Base-by-base conservation (phyloP, 2,113 vertebrate species). In the Hypomesus transpacificus region DNA sequence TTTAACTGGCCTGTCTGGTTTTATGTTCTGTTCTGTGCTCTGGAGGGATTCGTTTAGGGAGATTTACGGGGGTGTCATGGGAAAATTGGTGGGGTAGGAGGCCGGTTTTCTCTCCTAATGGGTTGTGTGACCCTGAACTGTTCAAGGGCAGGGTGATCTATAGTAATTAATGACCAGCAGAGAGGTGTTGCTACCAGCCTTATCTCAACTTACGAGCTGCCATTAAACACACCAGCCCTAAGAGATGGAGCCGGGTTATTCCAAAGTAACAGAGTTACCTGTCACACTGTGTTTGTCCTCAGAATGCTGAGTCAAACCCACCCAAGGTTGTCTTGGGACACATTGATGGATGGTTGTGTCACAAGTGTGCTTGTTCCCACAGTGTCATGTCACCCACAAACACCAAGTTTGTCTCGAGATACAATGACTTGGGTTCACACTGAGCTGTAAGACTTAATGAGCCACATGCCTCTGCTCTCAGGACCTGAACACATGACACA, bases 1-100 rank as follows among this genome's bases (percentile, higher is more conserved):
- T 74, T 63, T 52, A 68, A 72, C 63, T 62, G 3, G 59, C 52
- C 63, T 8, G 50, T 66, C 52, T 53, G 67, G 39, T 68, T 84
- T 64, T 57, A 22, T 57, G 67, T 69, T 79, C 69, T 39, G 52
- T 74, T 28, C 66, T 50, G 64, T 77, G 64, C 65, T 59, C 76
- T 78, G 34, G 46, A 39, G 34, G 56, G 62, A 80, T 85, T 78
- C 54, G 69, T 22, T 77, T 51, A 22, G 14, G 65, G 8, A 79
- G 84, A 87, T 84, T 88, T 82, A 86, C 83, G 73, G 56, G 46
- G 64, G 63, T 77, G 76, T 81, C 88, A 74, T 76, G 75, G 74
- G 82, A 84, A 83, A 83, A 79, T 81, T 80, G 70, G 26, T 63
- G 60, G 46, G 68, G 71, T 60, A 75, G 73, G 54, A 46, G 59